Evolutionary conservation across 1,140 invertebrate genomes (phyloP).

Genomic region (Melipona quadrifasciata): DNA sequence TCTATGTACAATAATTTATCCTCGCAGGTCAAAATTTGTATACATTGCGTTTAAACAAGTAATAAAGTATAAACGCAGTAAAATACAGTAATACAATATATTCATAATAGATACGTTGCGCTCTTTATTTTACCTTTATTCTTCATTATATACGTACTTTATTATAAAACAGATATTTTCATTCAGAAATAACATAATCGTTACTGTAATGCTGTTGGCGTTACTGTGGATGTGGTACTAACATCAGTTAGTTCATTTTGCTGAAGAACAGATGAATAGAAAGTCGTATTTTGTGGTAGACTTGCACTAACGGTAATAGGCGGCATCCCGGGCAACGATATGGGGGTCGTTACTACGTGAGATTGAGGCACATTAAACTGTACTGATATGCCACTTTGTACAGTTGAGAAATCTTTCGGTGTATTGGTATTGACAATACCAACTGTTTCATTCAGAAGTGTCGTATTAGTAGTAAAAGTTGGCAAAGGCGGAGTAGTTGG

Average conservation of each 20-base stretch:
- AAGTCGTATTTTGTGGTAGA: conserved; percentile 81
- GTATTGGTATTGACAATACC: neutral
- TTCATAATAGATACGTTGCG: conserved; percentile 10
- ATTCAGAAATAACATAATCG: conserved; percentile 39
- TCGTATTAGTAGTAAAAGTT: conserved; percentile 64
- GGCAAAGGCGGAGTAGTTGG: conserved; percentile 82
- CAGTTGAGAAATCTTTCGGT: conserved; percentile 30
- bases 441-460: conserved; percentile 10
- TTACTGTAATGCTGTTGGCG: conserved; percentile 69
- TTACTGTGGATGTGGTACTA: conserved; percentile 48
- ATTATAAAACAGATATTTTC: conserved; percentile 49
- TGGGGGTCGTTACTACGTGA: conserved; percentile 85
- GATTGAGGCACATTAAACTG: conserved; percentile 66
- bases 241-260: conserved; percentile 65
- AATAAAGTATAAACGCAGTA: conserved; percentile 55
- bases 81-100: conserved; percentile 29
- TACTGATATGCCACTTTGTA: conserved; percentile 10
- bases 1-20: conserved; percentile 60
- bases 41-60: conserved; percentile 61
- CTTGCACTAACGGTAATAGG: conserved; percentile 91
- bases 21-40: conserved; percentile 46
- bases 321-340: conserved; percentile 90
- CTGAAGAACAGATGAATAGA: conserved; percentile 70
- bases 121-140: conserved; percentile 35
- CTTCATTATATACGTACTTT: conserved; percentile 40